phyloP scores from a whole-genome alignment of 1,140 invertebrate genomes.

The Listronotus bonariensis region DNA sequence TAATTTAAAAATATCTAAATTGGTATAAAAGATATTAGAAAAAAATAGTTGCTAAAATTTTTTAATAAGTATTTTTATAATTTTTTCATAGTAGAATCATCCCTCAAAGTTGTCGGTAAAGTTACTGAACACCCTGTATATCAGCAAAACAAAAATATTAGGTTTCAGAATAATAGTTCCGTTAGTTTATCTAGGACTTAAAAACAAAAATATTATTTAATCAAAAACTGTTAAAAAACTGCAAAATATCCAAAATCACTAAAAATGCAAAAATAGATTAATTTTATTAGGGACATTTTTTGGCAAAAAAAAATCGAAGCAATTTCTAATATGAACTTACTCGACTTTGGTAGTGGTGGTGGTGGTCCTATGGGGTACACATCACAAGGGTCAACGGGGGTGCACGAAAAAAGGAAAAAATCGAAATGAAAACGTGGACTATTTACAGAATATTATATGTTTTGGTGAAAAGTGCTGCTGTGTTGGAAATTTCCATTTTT shows the following conservation, averaged over 20 bases:
- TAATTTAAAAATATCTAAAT: no score
- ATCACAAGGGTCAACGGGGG: constrained; percentile 43
- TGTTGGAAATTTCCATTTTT: background rate
- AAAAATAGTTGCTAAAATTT: no score
- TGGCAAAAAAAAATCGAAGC: constrained; percentile 24
- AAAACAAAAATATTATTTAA: background rate
- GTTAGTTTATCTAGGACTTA: no score
- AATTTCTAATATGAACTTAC: constrained; percentile 47
- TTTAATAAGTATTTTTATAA: no score
- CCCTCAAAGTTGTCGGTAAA: no score
- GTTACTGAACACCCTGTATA: no score
- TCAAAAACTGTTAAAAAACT: constrained; percentile 8
- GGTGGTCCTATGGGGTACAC: constrained; percentile 48
- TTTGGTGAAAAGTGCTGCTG: background rate
- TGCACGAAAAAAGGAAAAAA: constrained; percentile 57
- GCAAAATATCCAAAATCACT: constrained; percentile 21
- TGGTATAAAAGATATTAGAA: no score
- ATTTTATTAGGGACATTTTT: constrained; percentile 21
- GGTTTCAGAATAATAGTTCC: no score
- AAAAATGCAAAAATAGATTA: constrained; percentile 8
- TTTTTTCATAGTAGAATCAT: no score
- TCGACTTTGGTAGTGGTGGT: constrained; percentile 55
- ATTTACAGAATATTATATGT: constrained; percentile 30
- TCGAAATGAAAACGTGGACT: constrained; percentile 38
- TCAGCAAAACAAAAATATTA: no score